phyloP scores from a whole-genome alignment of 2,113 vertebrate genomes.

The Eulemur macaco region DNA sequence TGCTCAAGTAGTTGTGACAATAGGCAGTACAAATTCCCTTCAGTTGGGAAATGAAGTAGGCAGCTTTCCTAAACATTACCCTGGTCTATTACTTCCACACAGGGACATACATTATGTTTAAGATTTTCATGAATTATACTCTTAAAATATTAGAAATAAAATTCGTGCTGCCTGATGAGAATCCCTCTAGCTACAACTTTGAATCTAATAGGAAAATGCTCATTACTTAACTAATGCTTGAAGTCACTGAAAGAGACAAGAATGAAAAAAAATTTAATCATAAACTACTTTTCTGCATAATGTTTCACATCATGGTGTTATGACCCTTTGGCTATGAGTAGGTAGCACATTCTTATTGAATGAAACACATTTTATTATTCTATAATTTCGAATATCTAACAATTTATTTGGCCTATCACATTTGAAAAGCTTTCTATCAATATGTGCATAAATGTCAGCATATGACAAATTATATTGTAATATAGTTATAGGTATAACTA shows the following conservation, averaged over 20 bases:
- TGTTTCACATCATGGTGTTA: neutral
- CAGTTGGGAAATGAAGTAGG: neutral
- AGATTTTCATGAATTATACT: neutral
- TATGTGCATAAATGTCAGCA: neutral
- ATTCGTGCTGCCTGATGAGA: neutral
- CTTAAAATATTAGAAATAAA: neutral
- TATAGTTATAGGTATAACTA: neutral
- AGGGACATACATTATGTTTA: neutral
- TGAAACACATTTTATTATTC: neutral
- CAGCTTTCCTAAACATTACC: neutral
- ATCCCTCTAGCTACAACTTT: neutral
- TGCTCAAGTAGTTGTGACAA: constrained; percentile 22
- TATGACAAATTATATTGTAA: neutral
- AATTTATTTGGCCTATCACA: neutral
- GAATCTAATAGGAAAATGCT: neutral
- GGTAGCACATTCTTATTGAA: neutral
- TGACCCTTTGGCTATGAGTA: neutral
- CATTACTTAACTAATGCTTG: neutral
- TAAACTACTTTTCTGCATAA: constrained; percentile 1
- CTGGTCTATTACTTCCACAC: neutral
- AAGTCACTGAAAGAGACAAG: neutral
- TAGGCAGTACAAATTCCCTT: neutral
- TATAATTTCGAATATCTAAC: neutral
- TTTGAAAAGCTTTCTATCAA: constrained; percentile 9
- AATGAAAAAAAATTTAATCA: neutral